These are phyloP conservation scores for Nasonia vitripennis DNA, from an alignment of 1,140 invertebrate species.

Conservation along the genomic window DNA sequence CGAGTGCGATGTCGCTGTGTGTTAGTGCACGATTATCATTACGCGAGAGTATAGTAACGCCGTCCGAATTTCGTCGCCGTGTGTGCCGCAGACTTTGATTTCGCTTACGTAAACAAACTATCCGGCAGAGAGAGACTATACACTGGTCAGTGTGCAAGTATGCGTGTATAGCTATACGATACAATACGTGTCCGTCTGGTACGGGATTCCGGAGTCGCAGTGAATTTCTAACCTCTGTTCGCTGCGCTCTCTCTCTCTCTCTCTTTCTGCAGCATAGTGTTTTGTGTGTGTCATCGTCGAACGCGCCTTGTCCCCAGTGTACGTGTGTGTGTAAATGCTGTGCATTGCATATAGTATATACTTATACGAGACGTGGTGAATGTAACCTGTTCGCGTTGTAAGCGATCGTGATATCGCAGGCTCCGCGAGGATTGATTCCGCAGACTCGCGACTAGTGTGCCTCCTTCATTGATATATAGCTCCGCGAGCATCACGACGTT, in stretches of 20 bases:
- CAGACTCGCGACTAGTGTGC: neutral
- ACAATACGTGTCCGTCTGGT: neutral
- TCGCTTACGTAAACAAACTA: slow-evolving; percentile 6
- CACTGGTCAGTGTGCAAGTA: neutral
- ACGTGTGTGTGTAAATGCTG: no score
- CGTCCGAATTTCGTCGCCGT: neutral
- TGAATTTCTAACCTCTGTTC: slow-evolving; percentile 35
- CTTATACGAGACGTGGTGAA: no score
- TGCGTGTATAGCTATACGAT: neutral
- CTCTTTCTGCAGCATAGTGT: neutral
- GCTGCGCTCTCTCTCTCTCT: neutral
- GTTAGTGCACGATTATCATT: neutral
- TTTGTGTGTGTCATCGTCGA: neutral
- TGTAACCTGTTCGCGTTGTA: neutral
- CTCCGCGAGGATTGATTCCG: no score
- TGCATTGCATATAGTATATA: no score
- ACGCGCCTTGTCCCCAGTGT: neutral
- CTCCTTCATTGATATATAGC: no score
- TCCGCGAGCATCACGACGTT: neutral
- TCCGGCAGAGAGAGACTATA: neutral
- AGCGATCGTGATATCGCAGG: no score
- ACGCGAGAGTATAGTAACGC: no score
- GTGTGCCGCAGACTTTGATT: neutral
- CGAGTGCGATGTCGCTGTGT: no score
- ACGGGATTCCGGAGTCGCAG: neutral